A percentile compares a stretch with the other conserved stretches of the same genome.
Conservation (phyloP, 2,888 invertebrate genomes). For the Polymixis flavicincta region DNA sequence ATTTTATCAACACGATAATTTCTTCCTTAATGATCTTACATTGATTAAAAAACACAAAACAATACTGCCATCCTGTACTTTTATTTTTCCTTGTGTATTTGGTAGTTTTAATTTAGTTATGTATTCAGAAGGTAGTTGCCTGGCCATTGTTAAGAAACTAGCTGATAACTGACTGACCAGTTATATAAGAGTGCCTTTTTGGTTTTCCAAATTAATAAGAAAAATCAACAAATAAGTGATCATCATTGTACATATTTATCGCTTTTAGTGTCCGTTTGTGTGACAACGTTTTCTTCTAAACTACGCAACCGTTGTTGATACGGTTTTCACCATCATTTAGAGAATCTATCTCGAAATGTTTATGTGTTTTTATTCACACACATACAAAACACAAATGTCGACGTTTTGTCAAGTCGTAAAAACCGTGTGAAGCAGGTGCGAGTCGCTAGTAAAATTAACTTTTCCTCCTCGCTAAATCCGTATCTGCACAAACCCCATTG, state of each 20-base stretch:
- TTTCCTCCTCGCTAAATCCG: neutral
- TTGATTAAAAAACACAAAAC: neutral
- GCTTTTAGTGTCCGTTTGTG: neutral
- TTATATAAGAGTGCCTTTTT: too few species aligned
- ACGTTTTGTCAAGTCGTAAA: neutral
- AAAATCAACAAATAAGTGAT: neutral
- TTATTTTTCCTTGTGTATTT: neutral
- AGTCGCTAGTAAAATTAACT: neutral
- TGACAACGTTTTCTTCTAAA: neutral
- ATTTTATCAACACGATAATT: neutral
- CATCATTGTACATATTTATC: neutral
- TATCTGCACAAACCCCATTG: slow-evolving; percentile 36
- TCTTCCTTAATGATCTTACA: neutral
- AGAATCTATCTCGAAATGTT: neutral
- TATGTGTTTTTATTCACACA: too few species aligned
- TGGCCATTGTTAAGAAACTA: neutral
- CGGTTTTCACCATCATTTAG: neutral
- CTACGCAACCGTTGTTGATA: neutral
- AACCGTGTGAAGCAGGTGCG: neutral
- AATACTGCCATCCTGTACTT: neutral
- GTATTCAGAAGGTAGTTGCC: neutral
- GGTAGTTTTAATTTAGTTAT: neutral
- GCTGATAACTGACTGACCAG: neutral
- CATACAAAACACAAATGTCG: neutral
- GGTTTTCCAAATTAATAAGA: neutral